Percentiles rank a stretch among this genome's conserved stretches.
Evolutionary conservation across 2,113 vertebrate genomes (phyloP).

Genomic region (Sceloporus tristichus): DNA sequence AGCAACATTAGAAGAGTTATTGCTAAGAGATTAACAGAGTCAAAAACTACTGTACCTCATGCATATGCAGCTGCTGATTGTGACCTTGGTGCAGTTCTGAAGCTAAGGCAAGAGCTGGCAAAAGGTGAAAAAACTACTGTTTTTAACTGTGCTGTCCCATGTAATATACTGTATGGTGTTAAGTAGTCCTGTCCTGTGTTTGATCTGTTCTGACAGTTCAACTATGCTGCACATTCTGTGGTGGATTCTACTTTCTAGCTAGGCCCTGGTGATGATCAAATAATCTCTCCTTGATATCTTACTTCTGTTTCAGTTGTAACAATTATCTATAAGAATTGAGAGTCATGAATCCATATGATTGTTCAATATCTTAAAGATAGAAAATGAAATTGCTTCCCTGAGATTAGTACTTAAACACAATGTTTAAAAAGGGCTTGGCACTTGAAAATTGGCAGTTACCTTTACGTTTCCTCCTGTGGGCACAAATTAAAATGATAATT

Average conservation of each 20-base stretch:
- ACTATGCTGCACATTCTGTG: not conserved
- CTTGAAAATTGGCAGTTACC: not conserved
- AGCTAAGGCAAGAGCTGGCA: conserved; percentile 86
- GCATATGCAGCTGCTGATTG: conserved; percentile 92
- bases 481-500: not conserved
- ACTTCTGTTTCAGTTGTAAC: not conserved
- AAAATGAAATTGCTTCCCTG: not conserved
- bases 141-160: not conserved
- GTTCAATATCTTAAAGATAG: not conserved
- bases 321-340: not conserved
- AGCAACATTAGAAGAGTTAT: conserved; percentile 92
- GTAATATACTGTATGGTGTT: not conserved
- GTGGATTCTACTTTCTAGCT: not conserved
- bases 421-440: not conserved
- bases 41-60: conserved; percentile 94
- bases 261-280: not conserved
- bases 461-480: not conserved
- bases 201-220: not conserved
- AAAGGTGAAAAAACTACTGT: conserved; percentile 79
- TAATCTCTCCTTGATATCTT: not conserved
- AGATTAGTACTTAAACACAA: not conserved
- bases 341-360: not conserved
- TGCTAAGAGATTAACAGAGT: conserved; percentile 93
- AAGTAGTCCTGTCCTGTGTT: not conserved
- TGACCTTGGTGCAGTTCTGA: conserved; percentile 88